Conservation (phyloP, 2,888 invertebrate species). For the Mythimna vitellina region DNA sequence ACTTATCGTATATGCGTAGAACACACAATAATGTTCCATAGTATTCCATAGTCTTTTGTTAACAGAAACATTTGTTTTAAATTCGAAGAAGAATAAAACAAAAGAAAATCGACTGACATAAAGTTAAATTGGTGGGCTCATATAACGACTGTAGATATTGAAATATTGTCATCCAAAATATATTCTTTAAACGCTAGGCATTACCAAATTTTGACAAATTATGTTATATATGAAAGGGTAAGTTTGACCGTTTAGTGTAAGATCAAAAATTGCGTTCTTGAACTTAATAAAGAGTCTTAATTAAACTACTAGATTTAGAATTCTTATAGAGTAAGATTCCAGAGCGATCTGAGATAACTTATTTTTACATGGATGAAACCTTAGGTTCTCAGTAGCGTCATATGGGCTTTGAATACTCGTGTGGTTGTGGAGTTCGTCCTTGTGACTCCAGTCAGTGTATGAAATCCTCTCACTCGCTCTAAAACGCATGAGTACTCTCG, state of each 20-base stretch:
- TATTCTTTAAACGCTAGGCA: constrained; percentile 23
- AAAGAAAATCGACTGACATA: constrained; percentile 48
- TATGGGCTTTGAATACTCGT: too few species aligned
- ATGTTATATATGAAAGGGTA: constrained; percentile 13
- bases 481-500: too few species aligned
- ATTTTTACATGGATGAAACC: too few species aligned
- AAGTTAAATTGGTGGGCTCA: constrained; percentile 28
- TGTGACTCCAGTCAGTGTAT: too few species aligned
- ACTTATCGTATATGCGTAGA: constrained; percentile 3
- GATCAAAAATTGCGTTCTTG: too few species aligned
- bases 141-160: constrained; percentile 37
- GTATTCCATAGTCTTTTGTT: constrained; percentile 31
- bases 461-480: too few species aligned
- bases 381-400: too few species aligned
- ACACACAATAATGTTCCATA: constrained; percentile 7
- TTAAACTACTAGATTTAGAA: too few species aligned
- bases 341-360: too few species aligned
- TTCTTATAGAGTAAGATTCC: too few species aligned
- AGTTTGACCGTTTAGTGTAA: neutral
- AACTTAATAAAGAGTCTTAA: too few species aligned
- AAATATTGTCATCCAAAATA: constrained; percentile 29
- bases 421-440: too few species aligned
- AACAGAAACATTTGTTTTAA: constrained; percentile 38
- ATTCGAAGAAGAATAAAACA: constrained; percentile 38
- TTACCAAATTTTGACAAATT: constrained; percentile 33